Evolutionary conservation across 1,140 invertebrate species (phyloP).

Genomic region (Zaprionus capensis): DNA sequence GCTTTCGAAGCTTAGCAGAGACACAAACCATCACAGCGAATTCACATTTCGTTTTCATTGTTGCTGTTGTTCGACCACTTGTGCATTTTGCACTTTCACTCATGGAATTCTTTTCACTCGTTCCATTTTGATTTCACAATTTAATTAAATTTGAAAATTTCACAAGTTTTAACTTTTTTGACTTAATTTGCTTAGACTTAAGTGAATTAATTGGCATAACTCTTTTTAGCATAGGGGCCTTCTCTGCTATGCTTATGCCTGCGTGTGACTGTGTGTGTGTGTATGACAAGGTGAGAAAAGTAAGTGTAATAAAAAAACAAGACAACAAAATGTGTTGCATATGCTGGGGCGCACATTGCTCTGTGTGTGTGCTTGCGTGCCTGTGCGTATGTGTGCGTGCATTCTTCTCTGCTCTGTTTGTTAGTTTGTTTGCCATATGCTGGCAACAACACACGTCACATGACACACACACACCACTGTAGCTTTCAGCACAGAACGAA

Average conservation of each 20-base stretch:
- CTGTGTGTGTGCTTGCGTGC: not conserved
- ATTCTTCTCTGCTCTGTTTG: not conserved
- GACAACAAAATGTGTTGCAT: slow-evolving; percentile 42
- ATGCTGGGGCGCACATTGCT: slow-evolving; percentile 37
- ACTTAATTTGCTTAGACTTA: too few species aligned
- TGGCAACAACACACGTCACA: slow-evolving; percentile 8
- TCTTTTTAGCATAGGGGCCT: not conserved
- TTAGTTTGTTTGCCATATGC: slow-evolving; percentile 31
- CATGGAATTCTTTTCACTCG: slow-evolving; percentile 16
- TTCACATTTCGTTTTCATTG: not conserved
- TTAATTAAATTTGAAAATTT: not conserved
- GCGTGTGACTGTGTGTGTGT: slow-evolving; percentile 26
- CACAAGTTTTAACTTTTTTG: too few species aligned
- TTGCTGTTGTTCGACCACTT: slow-evolving; percentile 6
- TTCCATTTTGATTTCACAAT: slow-evolving; percentile 31
- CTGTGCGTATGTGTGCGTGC: slow-evolving; percentile 15
- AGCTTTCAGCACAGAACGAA: slow-evolving; percentile 5
- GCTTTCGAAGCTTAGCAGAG: slow-evolving; percentile 56
- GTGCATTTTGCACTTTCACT: slow-evolving; percentile 17
- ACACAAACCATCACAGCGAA: slow-evolving; percentile 54
- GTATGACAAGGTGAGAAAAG: slow-evolving; percentile 60
- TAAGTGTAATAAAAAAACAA: slow-evolving; percentile 47
- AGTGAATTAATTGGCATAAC: not conserved
- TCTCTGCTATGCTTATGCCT: not conserved
- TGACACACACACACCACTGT: not conserved